Conservation (phyloP, 2,113 vertebrate species). For the Brachyistius frenatus region DNA sequence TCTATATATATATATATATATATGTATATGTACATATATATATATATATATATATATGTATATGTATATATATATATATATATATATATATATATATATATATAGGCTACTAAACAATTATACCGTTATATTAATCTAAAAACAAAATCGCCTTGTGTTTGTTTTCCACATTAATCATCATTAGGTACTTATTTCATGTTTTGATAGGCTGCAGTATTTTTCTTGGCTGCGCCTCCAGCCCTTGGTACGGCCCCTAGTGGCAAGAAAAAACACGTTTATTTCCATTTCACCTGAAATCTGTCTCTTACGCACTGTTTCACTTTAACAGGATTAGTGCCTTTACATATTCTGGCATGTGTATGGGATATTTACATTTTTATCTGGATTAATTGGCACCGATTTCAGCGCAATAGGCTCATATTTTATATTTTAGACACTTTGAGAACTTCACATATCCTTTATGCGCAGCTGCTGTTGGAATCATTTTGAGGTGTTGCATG, state of each 20-base stretch:
- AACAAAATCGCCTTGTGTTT: background rate
- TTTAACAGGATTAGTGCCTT: background rate
- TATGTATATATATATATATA: too few species aligned
- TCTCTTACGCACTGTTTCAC: background rate
- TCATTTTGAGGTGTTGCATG: background rate
- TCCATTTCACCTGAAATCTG: conserved; percentile 13
- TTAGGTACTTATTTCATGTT: background rate
- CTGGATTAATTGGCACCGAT: accelerated
- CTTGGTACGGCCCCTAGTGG: conserved; percentile 85
- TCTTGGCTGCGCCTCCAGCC: conserved; percentile 48
- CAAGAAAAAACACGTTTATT: conserved; percentile 51
- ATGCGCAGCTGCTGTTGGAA: background rate
- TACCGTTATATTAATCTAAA: background rate
- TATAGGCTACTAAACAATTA: background rate
- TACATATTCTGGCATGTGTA: background rate
- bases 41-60: too few species aligned
- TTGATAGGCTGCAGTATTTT: conserved; percentile 4
- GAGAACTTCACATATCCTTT: background rate
- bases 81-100: too few species aligned
- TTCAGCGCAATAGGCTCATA: background rate
- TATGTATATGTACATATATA: too few species aligned
- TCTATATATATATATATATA: too few species aligned
- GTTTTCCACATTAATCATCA: background rate
- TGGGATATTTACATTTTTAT: background rate
- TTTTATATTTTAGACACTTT: too few species aligned